Evolutionary conservation across 2,797 vertebrate genomes (phyloP), one percentile per base, ranked within the genome.

Genomic region (Alauda arvensis): DNA sequence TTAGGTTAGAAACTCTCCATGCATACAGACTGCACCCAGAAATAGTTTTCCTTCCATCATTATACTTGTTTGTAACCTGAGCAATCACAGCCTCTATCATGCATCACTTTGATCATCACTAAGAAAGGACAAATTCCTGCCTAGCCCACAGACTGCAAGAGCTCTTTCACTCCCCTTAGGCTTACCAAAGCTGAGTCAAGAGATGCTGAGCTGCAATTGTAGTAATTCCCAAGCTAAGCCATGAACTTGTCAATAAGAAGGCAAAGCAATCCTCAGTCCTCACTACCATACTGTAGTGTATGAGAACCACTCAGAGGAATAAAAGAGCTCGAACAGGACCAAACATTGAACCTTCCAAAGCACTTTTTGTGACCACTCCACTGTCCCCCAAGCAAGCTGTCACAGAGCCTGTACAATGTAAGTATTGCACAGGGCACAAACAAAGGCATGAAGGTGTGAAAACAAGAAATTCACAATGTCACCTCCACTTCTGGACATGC

Each of bases 321-420:
- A 37, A 55, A 42, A 63, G 34, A 34, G 8, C 61, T 1, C 1
- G 11, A 66, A 60, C 56, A 56, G 40, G 10, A 83, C 31, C 28
- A 57, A 62, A 45, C 23, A 56, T 0, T 23, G 57, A 65, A 65
- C 45, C 14, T 63, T 45, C 16, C n/a, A 1, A 0, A 70, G 67
- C 17, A 34, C 34, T 68, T 68, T 39, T 66, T 76, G 42, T 18
- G 45, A 46, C 49, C 25, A 8, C 15, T 49, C 26, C 17, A 39
- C n/a, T 46, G 60, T 28, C 74, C 23, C 12, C 31, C 55, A 45
- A 6, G 57, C 20, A 49, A 77, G 31, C 49, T n/a, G 7, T 33
- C 24, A 31, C 2, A 28, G 20, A 51, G 14, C 24, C 25, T 2
- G 1, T 15, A 43, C 12, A 19, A 25, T 7, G 2, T 18, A 26